Base-by-base conservation (phyloP, 2,113 vertebrate species). In the Thryonomys swinderianus region DNA sequence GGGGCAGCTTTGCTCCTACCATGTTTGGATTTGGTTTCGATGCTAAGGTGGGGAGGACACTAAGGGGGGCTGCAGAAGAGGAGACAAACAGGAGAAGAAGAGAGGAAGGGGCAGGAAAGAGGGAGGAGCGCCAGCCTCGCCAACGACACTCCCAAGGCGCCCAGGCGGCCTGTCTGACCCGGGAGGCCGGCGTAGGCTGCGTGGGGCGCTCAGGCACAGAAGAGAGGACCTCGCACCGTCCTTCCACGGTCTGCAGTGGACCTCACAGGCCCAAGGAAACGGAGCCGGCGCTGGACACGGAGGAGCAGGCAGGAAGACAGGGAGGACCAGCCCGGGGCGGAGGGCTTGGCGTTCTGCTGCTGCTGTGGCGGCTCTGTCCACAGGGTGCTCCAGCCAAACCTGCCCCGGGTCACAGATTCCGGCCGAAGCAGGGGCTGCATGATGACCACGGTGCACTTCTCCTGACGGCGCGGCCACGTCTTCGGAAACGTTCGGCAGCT, bases 361-460 rank as follows among this genome's bases (percentile, higher is more conserved):
- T 0, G 7, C 27, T 14, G 0, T 0, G 0, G 1, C 1, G 9
- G 53, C 18, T n/a, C 67, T 25, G 51, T 12, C 34, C 57, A 34
- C 10, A 18, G 27, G 0, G 0, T 17, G 2, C 25, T 66, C 37
- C 20, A 17, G 34, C 37, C 7, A 1, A 5, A 11, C 16, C 20
- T 3, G 45, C 18, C 32, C 42, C 17, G 62, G 3, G 7, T 0
- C 1, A 42, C 45, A 2, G 59, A 51, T 4, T 6, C 7, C 1
- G 1, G 8, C 34, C 2, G 32, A 20, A 51, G 25, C 37, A 2
- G 4, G 6, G 3, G 7, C 23, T 1, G 3, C n/a, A n/a, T n/a
- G n/a, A n/a, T n/a, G n/a, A n/a, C n/a, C n/a, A n/a, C n/a, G n/a
- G n/a, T n/a, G n/a, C n/a, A n/a, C n/a, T n/a, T n/a, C n/a, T n/a